Base-by-base conservation (phyloP, 2,113 vertebrate species). In the Psophia crepitans region DNA sequence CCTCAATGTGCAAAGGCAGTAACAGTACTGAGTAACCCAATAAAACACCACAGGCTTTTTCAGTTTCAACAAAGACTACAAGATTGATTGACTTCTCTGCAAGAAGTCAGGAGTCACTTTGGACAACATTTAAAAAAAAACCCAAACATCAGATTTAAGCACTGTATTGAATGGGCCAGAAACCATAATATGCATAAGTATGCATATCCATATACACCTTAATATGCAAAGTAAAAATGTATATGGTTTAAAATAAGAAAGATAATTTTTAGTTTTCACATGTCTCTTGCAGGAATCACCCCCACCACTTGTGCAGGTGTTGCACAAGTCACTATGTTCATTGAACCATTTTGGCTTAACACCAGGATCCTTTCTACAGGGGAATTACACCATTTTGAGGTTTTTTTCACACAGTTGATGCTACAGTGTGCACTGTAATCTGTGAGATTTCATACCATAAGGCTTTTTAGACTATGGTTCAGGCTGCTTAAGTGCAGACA, bases 271-370 rank as follows among this genome's bases (percentile, higher is more conserved):
- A 89, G 58, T 58, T 94, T 94, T 84, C 12, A 41, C 51, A 78
- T 32, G 66, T 79, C 89, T 61, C 80, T 97, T 69, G 46, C 90
- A 94, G 96, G 75, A 97, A 94, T 68, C 77, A 93, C 87, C 32
- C 43, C 20, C n/a, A 85, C 66, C 91, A 71, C n/a, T n/a, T 30
- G 46, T 83, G 43, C 19, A 33, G 79, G 54, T 91, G 75, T 77
- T 76, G 63, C 63, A 86, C 85, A 92, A 56, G 75, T 57, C 79
- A 44, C 33, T 80, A 26, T 9, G 24, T 12, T 63, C 21, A 15
- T 8, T 68, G 85, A 95, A 89, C 68, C 64, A 30, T 60, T 91
- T 17, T 74, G 86, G 64, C 56, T 83, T 93, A 95, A 95, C 80
- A 85, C 22, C 65, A 82, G 84, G 69, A 95, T 93, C 88, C 91